Evolutionary conservation across 1,140 invertebrate species (phyloP).

Genomic region (Galendromus occidentalis): DNA sequence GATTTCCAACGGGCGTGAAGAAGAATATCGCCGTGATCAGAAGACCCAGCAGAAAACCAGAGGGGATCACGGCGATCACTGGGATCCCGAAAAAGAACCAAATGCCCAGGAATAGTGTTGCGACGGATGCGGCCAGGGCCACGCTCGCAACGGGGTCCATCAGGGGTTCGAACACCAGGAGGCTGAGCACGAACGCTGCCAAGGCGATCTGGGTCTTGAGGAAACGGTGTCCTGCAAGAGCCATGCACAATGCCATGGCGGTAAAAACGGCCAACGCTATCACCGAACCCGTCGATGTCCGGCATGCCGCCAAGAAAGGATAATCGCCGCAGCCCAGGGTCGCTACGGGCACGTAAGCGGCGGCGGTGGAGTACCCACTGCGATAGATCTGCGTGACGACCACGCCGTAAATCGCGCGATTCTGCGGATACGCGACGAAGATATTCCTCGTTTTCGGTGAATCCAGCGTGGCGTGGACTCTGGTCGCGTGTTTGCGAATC

Average conservation of each 20-base stretch:
- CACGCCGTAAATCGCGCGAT: background rate
- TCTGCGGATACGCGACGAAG: slow-evolving; percentile 1
- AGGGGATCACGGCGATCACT: background rate
- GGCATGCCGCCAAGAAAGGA: background rate
- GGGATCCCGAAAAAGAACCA: slow-evolving; percentile 9
- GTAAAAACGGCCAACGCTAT: background rate
- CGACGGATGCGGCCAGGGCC: background rate
- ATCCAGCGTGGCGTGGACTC: background rate
- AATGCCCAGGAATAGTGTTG: background rate
- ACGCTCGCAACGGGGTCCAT: background rate
- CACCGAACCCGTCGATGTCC: background rate
- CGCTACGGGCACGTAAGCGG: background rate
- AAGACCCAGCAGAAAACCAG: background rate
- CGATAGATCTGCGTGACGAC: background rate
- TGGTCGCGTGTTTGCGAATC: background rate
- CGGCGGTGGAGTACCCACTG: background rate
- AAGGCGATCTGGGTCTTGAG: background rate
- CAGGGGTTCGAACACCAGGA: background rate
- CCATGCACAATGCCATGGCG: background rate
- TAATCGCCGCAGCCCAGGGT: background rate
- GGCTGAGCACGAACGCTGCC: background rate
- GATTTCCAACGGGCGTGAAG: background rate
- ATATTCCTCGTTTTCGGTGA: background rate
- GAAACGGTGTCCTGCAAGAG: background rate
- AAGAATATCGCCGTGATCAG: background rate